These are phyloP conservation scores for Perithous albicinctus DNA, from an alignment of 2,888 invertebrate species.

Conservation along the genomic window DNA sequence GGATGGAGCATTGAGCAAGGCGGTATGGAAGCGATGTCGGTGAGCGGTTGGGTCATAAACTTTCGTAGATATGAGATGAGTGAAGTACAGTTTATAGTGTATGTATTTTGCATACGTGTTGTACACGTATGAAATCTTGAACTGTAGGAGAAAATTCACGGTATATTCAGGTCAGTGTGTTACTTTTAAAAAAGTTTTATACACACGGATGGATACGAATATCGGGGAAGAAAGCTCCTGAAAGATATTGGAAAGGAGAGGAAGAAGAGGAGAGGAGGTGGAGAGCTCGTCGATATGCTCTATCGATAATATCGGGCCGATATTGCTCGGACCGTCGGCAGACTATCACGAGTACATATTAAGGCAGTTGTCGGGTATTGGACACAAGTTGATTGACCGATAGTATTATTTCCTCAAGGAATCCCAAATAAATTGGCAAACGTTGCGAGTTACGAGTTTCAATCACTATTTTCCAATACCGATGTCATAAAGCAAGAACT, in stretches of 20 bases:
- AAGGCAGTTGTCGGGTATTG: slow-evolving; percentile 14
- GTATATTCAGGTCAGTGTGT: slow-evolving; percentile 64
- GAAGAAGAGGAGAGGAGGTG: not conserved
- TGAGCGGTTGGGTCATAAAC: slow-evolving; percentile 57
- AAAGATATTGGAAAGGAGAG: slow-evolving; percentile 51
- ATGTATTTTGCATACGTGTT: slow-evolving; percentile 42
- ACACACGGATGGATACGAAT: slow-evolving; percentile 24
- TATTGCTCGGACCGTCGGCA: slow-evolving; percentile 34
- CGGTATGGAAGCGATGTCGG: not conserved
- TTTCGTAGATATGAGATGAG: slow-evolving; percentile 59
- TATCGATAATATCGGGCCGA: slow-evolving; percentile 23
- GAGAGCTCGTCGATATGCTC: slow-evolving; percentile 15
- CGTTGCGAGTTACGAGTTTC: too few species aligned
- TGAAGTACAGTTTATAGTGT: slow-evolving; percentile 46
- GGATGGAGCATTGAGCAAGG: slow-evolving; percentile 25
- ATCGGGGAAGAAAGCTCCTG: slow-evolving; percentile 3
- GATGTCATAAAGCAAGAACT: too few species aligned
- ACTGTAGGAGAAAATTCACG: slow-evolving; percentile 32
- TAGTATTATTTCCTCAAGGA: not conserved
- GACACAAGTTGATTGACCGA: slow-evolving; percentile 9
- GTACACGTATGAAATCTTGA: slow-evolving; percentile 50
- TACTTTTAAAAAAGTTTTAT: slow-evolving; percentile 61
- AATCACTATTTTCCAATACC: too few species aligned
- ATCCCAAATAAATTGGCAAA: too few species aligned
- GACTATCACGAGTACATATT: slow-evolving; percentile 33